phyloP scores from a whole-genome alignment of 2,888 invertebrate genomes.

The Xanthostigma xanthostigma region DNA sequence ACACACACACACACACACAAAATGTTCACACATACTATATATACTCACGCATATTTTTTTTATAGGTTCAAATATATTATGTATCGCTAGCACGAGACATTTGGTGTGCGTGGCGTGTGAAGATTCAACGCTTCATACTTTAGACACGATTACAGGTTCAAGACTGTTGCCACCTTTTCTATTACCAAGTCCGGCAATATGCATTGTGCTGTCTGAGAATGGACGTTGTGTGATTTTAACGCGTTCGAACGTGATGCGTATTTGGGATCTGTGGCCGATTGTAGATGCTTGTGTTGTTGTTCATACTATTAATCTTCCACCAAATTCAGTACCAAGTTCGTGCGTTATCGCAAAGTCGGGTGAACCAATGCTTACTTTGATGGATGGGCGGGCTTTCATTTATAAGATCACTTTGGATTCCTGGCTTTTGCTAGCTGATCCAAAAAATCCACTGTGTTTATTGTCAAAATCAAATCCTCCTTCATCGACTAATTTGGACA shows the following conservation, averaged over 20 bases:
- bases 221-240: slow-evolving; percentile 38
- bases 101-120: slow-evolving; percentile 48
- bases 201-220: slow-evolving; percentile 33
- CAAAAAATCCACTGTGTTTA: slow-evolving; percentile 35
- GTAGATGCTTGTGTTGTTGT: neutral
- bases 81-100: slow-evolving; percentile 41
- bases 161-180: slow-evolving; percentile 37
- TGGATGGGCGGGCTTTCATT: slow-evolving; percentile 72
- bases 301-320: neutral
- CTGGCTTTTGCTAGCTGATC: slow-evolving; percentile 44
- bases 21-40: too few relatives aligned
- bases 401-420: slow-evolving; percentile 62
- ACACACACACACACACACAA: too few relatives aligned
- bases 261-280: slow-evolving; percentile 40
- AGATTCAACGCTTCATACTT: slow-evolving; percentile 50
- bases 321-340: slow-evolving; percentile 23
- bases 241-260: slow-evolving; percentile 32
- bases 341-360: slow-evolving; percentile 44
- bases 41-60: neutral
- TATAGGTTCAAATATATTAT: slow-evolving; percentile 41
- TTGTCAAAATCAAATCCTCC: slow-evolving; percentile 27
- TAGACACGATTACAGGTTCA: slow-evolving; percentile 34
- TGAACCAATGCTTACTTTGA: slow-evolving; percentile 69
- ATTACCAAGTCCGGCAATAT: slow-evolving; percentile 41
- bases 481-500: slow-evolving; percentile 22